Base-by-base conservation (phyloP, 2,113 vertebrate genomes). In the Spea multiplicata region DNA sequence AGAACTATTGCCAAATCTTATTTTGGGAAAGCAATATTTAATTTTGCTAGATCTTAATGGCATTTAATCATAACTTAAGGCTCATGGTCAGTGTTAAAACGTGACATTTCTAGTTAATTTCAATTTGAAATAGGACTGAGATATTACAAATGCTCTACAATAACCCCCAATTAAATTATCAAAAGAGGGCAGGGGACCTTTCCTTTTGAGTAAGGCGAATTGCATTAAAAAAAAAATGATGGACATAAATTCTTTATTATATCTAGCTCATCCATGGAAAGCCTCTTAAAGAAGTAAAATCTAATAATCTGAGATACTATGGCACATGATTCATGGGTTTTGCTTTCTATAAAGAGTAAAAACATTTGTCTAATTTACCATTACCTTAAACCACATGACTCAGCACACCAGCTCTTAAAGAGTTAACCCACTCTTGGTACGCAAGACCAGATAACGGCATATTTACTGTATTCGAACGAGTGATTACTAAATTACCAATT, bases 41-140 rank as follows among this genome's bases (percentile, higher is more conserved):
- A 53, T 49, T 75, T 14, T 62, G 52, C 53, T 59, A 66, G 61
- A 48, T 44, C 50, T 8, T 52, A 53, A 12, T n/a, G 30, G 30
- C 8, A n/a, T 72, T 68, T 75, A 76, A 61, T 81, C 45, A 66
- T 47, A 80, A 77, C 12, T 77, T 49, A 84, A 78, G 12, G 53
- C 71, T 65, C 71, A 53, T 73, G 17, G 17, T 50, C 78, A 80
- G 46, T 5, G 71, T 65, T 50, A 9, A 66, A 71, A 72, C 73
- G 77, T 79, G 65, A 72, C 80, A 64, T 76, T 76, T 83, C 55
- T 49, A 48, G 72, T 81, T 84, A 53, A 77, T 79, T 73, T 83
- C 5, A 74, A 71, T 82, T 85, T 75, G 52, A 13, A 12, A 67
- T 74, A 9, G 76, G 83, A 82, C 78, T 81, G 82, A 73, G 44